Conservation (phyloP, 2,888 invertebrate species). For the Liodrosophila aerea region DNA sequence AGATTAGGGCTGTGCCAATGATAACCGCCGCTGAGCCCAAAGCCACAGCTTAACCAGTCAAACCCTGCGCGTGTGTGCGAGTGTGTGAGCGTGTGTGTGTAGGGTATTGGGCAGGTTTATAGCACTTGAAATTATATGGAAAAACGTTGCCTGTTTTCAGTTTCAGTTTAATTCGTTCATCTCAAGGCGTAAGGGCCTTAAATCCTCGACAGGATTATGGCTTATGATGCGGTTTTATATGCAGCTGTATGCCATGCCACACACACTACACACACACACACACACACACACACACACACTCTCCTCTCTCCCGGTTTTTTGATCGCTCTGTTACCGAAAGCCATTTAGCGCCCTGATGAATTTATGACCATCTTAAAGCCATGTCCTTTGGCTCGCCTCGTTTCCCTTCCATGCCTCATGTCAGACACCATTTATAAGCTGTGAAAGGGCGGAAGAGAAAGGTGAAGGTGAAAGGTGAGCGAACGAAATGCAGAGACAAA, state of each 20-base stretch:
- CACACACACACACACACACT: no score
- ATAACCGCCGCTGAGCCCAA: conserved; percentile 52
- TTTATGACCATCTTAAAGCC: conserved; percentile 54
- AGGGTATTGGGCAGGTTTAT: conserved; percentile 24
- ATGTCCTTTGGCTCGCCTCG: conserved; percentile 8
- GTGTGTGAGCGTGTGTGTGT: conserved; percentile 7
- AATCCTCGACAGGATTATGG: conserved; percentile 46
- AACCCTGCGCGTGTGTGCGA: neutral
- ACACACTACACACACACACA: neutral
- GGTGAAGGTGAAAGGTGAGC: neutral
- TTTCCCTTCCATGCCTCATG: conserved; percentile 6
- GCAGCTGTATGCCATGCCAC: conserved; percentile 29
- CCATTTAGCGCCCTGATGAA: conserved; percentile 70
- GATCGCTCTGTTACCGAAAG: conserved; percentile 32
- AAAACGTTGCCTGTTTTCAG: conserved; percentile 42
- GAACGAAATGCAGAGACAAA: neutral
- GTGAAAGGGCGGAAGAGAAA: neutral
- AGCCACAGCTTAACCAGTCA: conserved; percentile 60
- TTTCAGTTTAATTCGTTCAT: conserved; percentile 53
- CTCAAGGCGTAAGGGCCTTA: conserved; percentile 46
- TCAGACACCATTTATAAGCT: conserved; percentile 18
- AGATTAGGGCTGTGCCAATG: conserved; percentile 58
- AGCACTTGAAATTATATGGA: conserved; percentile 52
- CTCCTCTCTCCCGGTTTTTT: conserved; percentile 3
- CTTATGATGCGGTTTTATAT: conserved; percentile 53